Conservation (phyloP, 2,113 vertebrate species). For the Leptosomus discolor region DNA sequence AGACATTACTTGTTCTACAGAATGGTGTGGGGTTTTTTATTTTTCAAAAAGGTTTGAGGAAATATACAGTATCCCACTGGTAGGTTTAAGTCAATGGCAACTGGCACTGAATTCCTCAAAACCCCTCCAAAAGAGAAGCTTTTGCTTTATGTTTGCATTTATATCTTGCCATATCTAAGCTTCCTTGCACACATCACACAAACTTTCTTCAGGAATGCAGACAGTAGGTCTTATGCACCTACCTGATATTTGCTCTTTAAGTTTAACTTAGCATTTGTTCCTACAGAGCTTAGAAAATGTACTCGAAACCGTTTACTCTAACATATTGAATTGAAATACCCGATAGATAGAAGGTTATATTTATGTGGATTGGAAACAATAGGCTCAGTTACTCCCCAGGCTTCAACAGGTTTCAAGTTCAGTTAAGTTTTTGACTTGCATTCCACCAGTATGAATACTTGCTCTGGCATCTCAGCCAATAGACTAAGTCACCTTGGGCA, state of each 20-base stretch:
- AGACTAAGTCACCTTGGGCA: not conserved
- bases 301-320: not conserved
- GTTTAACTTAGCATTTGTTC: not conserved
- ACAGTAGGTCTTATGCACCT: not conserved
- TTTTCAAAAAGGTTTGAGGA: not conserved
- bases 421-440: not conserved
- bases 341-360: not conserved
- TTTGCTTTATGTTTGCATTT: not conserved
- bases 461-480: not conserved
- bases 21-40: not conserved
- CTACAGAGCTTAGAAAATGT: not conserved
- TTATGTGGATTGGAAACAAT: not conserved
- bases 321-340: not conserved
- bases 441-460: slow-evolving; percentile 2
- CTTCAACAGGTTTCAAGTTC: not conserved
- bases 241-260: not conserved
- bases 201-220: not conserved
- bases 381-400: not conserved
- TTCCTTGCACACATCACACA: not conserved
- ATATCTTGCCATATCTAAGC: not conserved
- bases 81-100: not conserved
- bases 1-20: not conserved
- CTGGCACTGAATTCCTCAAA: not conserved
- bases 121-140: not conserved
- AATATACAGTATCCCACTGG: not conserved